These are phyloP conservation scores for Cisticola juncidis DNA, from an alignment of 2,113 vertebrate genomes.

Conservation along the genomic window DNA sequence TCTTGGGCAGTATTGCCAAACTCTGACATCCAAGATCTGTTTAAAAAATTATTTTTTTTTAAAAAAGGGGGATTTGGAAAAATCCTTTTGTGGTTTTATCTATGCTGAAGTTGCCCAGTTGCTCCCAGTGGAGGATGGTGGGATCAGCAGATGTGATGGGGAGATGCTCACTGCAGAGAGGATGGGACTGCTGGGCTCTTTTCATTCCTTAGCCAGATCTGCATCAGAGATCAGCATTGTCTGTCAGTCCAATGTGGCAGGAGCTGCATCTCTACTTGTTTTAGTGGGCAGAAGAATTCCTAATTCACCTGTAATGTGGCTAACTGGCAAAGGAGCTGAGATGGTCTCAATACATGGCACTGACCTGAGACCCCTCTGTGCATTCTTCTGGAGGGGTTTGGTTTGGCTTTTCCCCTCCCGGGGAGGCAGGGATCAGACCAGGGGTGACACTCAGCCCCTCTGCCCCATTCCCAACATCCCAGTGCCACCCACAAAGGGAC, in stretches of 20 bases:
- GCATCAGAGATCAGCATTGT: not conserved
- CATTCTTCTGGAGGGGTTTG: not conserved
- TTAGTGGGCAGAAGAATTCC: not conserved
- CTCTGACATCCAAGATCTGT: not conserved
- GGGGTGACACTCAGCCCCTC: accelerated
- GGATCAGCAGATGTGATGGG: not conserved
- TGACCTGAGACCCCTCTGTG: not conserved
- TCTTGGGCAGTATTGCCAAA: not conserved
- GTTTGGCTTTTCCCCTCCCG: not conserved
- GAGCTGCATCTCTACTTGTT: not conserved
- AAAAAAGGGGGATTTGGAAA: not conserved
- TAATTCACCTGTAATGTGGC: not conserved
- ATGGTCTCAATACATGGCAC: accelerated
- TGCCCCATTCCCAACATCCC: accelerated
- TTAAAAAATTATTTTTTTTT: no score
- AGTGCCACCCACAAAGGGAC: not conserved
- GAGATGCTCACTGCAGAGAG: not conserved
- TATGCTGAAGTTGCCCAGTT: not conserved
- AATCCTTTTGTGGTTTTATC: not conserved
- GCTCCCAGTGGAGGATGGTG: not conserved
- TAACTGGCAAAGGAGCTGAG: not conserved
- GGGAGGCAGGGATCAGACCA: not conserved
- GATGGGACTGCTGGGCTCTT: not conserved
- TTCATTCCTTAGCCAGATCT: not conserved
- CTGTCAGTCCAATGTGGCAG: not conserved